Evolutionary conservation across 2,113 vertebrate species (phyloP), one percentile per base, ranked within the genome.

Genomic region (Gadus macrocephalus): DNA sequence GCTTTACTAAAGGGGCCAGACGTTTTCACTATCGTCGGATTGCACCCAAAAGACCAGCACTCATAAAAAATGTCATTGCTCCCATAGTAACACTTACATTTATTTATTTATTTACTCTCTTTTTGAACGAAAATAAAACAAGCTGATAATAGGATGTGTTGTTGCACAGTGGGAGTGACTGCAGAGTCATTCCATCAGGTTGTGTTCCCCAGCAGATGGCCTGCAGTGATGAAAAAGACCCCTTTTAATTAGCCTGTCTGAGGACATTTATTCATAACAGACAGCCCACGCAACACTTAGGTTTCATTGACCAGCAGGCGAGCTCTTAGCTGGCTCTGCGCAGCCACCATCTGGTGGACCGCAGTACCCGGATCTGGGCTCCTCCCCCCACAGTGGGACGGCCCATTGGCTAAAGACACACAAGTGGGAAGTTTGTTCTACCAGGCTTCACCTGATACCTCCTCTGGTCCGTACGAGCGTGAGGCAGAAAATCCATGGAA

Each of bases 161-260:
- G 85, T 79, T 83, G 76, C 78, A 73, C 70, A 83, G 71, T 84
- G 83, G 82, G 77, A 84, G 81, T 73, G 80, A 92, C 86, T 76
- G 79, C 82, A 79, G 73, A 81, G 83, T 69, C 84, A 85, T 89
- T 90, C 91, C 82, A 86, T 83, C 80, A 91, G 89, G 90, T 90
- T 90, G 83, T 80, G 78, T 11, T 78, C 82, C 85, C 81, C 89
- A 89, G 90, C 93, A 95, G 94, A 95, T 95, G 94, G 93, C 89
- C 81, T 59, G 73, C 80, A 78, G 90, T 93, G 93, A 94, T 92
- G 89, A 93, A 93, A 77, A 93, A 93, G 87, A 83, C 82, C 82
- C 75, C 84, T 91, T 94, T 94, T 95, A 95, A 96, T 95, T 92
- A 94, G 92, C 88, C 90, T 85, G 83, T 93, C 92, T 91, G 85